These are phyloP conservation scores for Drosophila takahashii DNA, from an alignment of 1,140 invertebrate genomes.

Conservation along the genomic window DNA sequence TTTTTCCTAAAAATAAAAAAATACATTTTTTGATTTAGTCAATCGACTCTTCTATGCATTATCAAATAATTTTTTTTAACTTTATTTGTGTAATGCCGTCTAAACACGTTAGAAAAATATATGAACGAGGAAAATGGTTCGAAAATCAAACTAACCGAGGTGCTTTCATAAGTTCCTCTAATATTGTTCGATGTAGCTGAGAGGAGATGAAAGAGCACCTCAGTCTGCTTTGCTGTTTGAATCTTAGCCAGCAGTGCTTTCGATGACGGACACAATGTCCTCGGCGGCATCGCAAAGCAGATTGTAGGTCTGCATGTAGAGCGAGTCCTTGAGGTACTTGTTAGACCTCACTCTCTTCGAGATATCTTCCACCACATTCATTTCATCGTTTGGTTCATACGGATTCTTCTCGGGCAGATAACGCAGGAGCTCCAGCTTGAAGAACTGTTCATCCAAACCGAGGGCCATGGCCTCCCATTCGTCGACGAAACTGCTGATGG, in stretches of 20 bases:
- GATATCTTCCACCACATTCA: background rate
- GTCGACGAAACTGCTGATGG: slow-evolving; percentile 54
- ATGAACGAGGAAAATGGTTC: background rate
- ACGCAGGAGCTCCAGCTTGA: slow-evolving; percentile 42
- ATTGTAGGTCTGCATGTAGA: slow-evolving; percentile 73
- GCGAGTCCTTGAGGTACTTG: slow-evolving; percentile 61
- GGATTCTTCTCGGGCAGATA: background rate
- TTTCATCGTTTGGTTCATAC: background rate
- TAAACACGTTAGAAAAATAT: background rate
- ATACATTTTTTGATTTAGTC: no score
- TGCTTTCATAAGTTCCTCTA: no score
- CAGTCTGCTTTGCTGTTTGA: background rate
- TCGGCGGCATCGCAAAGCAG: slow-evolving; percentile 67
- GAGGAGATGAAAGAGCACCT: background rate
- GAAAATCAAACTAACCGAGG: background rate
- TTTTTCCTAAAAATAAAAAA: no score
- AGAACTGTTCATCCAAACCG: slow-evolving; percentile 44
- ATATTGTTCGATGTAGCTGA: background rate
- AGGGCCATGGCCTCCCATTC: slow-evolving; percentile 59
- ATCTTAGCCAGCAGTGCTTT: slow-evolving; percentile 43
- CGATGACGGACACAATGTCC: slow-evolving; percentile 73
- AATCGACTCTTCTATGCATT: no score
- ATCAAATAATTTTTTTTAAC: background rate
- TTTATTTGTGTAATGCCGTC: background rate
- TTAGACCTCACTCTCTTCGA: slow-evolving; percentile 21